A percentile compares a stretch with the other conserved stretches of the same genome.
Conservation (phyloP, 2,797 vertebrate species). For the Esox lucius region DNA sequence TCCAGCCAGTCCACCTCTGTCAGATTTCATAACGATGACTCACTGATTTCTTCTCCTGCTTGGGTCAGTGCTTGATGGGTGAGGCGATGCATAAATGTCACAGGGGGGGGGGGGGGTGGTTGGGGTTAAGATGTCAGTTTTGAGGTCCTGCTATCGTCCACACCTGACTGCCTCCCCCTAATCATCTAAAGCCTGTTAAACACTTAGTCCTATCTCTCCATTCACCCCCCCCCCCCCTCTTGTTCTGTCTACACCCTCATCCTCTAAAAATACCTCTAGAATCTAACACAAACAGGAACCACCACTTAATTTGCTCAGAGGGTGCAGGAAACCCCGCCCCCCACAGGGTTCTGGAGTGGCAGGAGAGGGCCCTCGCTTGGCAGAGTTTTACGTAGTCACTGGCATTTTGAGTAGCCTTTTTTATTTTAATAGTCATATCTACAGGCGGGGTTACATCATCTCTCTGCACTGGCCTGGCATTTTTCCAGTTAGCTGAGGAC, state of each 20-base stretch:
- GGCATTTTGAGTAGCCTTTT: neutral
- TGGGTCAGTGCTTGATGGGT: constrained; percentile 6
- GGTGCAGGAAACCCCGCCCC: constrained; percentile 31
- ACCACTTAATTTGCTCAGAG: constrained; percentile 38
- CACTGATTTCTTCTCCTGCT: constrained; percentile 23
- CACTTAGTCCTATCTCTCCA: no score
- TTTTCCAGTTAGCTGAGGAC: neutral
- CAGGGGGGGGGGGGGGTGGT: no score
- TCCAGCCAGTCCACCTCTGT: neutral
- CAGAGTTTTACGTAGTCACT: neutral
- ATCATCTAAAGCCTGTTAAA: no score
- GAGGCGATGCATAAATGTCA: no score
- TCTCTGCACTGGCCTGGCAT: neutral
- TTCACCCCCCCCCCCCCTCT: no score
- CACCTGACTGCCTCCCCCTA: neutral
- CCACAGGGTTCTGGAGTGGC: constrained; percentile 6
- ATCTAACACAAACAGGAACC: constrained; percentile 62
- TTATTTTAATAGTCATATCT: neutral
- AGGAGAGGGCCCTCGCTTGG: neutral
- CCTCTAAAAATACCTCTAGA: constrained; percentile 25
- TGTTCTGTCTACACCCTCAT: constrained; percentile 35
- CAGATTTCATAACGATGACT: constrained; percentile 15
- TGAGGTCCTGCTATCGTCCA: neutral
- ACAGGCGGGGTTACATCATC: neutral
- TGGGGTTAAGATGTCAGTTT: no score